These are phyloP conservation scores for Coregonus sp. DNA, from an alignment of 2,797 vertebrate species.

Conservation along the genomic window DNA sequence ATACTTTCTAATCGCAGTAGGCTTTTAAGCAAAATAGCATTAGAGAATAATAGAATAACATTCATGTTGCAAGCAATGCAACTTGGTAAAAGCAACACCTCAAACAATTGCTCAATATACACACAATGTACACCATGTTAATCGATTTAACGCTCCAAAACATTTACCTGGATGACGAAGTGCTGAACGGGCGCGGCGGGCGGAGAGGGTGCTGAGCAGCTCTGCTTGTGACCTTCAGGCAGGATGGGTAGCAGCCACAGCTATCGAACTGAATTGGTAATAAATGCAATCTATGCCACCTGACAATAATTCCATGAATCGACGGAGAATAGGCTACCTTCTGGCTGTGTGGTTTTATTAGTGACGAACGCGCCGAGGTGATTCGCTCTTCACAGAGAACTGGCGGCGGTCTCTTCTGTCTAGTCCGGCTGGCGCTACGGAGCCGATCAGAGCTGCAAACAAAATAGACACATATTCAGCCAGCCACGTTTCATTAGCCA, in stretches of 20 bases:
- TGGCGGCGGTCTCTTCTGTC: neutral
- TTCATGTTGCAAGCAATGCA: neutral
- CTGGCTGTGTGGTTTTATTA: neutral
- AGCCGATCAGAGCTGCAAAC: neutral
- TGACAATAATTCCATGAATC: constrained; percentile 9
- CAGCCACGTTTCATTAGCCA: constrained; percentile 45
- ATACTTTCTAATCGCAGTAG: neutral
- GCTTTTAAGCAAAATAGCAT: neutral
- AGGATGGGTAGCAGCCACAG: constrained; percentile 12
- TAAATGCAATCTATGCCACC: neutral
- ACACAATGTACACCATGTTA: neutral
- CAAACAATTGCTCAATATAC: neutral
- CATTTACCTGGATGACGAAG: constrained; percentile 39
- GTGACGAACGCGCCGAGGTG: neutral
- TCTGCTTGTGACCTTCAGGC: constrained; percentile 29
- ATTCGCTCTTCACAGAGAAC: neutral
- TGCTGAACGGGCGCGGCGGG: constrained; percentile 6
- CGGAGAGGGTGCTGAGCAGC: constrained; percentile 16
- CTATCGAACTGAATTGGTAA: neutral
- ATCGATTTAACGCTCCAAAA: constrained; percentile 4
- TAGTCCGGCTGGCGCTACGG: constrained; percentile 12
- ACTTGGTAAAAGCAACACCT: neutral
- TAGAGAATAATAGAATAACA: neutral
- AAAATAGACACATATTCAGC: constrained; percentile 44
- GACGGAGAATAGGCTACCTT: neutral